Percentiles rank a stretch among this genome's conserved stretches.
Evolutionary conservation across 2,797 vertebrate genomes (phyloP).

Genomic region (Tokudaia muenninki): DNA sequence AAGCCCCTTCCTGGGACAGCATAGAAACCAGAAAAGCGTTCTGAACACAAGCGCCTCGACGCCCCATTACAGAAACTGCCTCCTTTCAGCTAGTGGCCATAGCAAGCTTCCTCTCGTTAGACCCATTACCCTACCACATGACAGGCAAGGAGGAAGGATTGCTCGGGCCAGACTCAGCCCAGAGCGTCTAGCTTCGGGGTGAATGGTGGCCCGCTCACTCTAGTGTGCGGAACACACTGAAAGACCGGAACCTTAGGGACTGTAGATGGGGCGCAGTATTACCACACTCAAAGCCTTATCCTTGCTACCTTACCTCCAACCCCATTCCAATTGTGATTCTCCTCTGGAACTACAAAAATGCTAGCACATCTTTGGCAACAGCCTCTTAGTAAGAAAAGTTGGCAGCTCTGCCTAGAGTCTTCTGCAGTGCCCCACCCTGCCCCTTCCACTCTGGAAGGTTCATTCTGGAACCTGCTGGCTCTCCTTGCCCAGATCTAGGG

Average conservation of each 20-base stretch:
- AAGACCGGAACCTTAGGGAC: background rate
- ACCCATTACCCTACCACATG: background rate
- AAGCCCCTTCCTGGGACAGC: background rate
- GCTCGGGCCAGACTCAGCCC: background rate
- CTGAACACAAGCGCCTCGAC: background rate
- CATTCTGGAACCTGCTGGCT: background rate
- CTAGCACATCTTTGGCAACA: background rate
- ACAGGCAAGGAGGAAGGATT: background rate
- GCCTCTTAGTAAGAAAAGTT: background rate
- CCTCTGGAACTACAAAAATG: background rate
- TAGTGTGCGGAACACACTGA: background rate
- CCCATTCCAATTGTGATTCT: background rate
- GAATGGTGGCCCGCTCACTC: background rate
- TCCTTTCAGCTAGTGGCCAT: background rate
- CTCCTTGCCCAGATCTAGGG: background rate
- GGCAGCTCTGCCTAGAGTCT: rapidly evolving
- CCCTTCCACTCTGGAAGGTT: background rate
- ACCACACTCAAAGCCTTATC: background rate
- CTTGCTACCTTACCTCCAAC: background rate
- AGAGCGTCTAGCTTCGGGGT: background rate
- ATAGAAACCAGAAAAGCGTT: background rate
- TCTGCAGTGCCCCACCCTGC: background rate
- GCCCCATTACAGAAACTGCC: background rate
- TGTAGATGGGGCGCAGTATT: background rate
- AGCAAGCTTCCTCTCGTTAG: background rate